Base-by-base conservation (phyloP, 2,888 invertebrate species). In the Athrips mouffetella region DNA sequence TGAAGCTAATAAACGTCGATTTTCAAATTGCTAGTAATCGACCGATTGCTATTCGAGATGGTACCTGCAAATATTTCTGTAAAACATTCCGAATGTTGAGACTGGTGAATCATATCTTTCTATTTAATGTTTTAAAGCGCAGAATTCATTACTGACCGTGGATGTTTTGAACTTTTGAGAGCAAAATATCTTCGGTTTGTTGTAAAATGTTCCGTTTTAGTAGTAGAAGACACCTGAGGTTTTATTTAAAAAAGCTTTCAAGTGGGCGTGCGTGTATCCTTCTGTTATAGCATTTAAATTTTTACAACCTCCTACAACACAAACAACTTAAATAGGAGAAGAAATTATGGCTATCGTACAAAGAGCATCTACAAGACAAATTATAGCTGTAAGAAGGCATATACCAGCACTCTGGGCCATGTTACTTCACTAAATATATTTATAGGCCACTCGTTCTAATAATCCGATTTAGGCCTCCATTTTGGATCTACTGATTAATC, bases 401-500 rank as follows among this genome's bases (percentile, higher is more conserved):
- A 27, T 37, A 37, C n/a, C 4, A 1, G 20, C 11, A 11, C 11
- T 10, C 18, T 20, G n/a, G 56, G 50, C 50, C 49, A 53, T 53
- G 51, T 53, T 44, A 47, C 47, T 47, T 51, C 50, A 51, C 48
- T 42, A 48, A 37, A 52, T 52, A 59, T 67, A 66, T 69, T 65
- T 71, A 67, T 70, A 61, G 63, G 60, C 63, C 66, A 65, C 63
- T 55, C 63, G 50, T 57, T 66, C 62, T 70, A 70, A 72, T 76
- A 76, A 75, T 74, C 70, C 66, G 69, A 68, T 70, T 68, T 67
- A 67, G 65, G 63, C 62, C 62, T 67, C 70, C 65, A 66, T 72
- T 62, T 66, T 56, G 51, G 62, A 48, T 59, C 60, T 60, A 61
- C 62, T 79, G 74, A 77, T 75, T 76, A 76, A 75, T 76, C 68